phyloP scores from a whole-genome alignment of 1,140 invertebrate species.

The Drosophila novamexicana region DNA sequence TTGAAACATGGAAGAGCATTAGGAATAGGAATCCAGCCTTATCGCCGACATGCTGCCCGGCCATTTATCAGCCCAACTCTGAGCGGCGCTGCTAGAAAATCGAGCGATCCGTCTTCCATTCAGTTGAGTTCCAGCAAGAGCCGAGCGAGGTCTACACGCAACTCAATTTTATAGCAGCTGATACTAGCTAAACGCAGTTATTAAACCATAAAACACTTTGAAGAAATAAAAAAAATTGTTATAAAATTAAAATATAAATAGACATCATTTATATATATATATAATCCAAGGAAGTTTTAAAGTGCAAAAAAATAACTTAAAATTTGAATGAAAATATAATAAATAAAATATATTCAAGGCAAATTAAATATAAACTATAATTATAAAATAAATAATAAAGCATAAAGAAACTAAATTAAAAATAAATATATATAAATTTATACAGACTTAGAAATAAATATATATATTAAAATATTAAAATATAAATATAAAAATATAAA shows the following conservation, averaged over 20 bases:
- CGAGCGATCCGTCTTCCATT: slow-evolving; percentile 7
- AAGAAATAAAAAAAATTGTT: neutral
- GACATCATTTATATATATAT: too few relatives aligned
- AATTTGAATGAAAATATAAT: neutral
- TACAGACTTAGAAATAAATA: too few relatives aligned
- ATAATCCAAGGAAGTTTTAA: neutral
- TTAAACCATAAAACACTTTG: neutral
- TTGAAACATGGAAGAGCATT: neutral
- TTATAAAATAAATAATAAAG: too few relatives aligned
- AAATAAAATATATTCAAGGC: neutral
- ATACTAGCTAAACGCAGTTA: too few relatives aligned
- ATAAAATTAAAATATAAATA: neutral
- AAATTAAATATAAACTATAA: neutral
- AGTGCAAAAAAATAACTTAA: neutral
- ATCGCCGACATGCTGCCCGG: slow-evolving; percentile 34
- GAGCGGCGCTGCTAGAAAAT: slow-evolving; percentile 11
- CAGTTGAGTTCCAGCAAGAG: slow-evolving; percentile 54
- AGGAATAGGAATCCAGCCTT: slow-evolving; percentile 42
- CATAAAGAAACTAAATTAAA: neutral
- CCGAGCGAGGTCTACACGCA: slow-evolving; percentile 32
- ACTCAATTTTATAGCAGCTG: too few relatives aligned
- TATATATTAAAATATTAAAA: too few relatives aligned
- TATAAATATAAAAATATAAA: too few relatives aligned
- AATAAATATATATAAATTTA: neutral
- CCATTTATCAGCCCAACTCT: slow-evolving; percentile 44